phyloP scores from a whole-genome alignment of 2,113 vertebrate genomes.

The Camelus dromedarius region DNA sequence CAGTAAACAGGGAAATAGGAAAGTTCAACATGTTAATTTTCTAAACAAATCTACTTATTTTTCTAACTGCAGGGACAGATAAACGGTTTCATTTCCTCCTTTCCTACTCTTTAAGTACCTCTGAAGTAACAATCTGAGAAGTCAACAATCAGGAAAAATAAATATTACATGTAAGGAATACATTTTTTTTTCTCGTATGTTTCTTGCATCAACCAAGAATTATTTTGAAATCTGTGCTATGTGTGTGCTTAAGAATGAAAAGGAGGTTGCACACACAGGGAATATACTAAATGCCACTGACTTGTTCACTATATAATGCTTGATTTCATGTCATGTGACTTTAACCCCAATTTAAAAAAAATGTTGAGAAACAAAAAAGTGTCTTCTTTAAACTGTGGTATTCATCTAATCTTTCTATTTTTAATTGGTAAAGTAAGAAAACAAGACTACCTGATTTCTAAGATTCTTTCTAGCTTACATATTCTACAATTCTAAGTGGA shows the following conservation, averaged over 20 bases:
- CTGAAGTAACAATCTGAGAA: not conserved
- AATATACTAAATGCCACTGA: not conserved
- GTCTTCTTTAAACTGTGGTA: not conserved
- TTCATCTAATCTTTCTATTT: constrained; percentile 33
- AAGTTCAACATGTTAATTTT: not conserved
- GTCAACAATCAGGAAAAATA: not conserved
- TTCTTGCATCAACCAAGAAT: constrained; percentile 14
- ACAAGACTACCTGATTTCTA: not conserved
- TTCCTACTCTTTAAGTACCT: not conserved
- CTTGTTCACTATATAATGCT: not conserved
- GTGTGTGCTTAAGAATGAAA: not conserved
- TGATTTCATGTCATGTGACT: not conserved
- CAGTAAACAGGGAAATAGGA: not conserved
- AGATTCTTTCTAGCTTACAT: not conserved
- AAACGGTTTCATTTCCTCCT: not conserved
- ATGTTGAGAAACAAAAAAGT: not conserved
- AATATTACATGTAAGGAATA: not conserved
- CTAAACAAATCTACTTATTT: not conserved
- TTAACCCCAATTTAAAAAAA: not conserved
- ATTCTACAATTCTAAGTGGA: not conserved
- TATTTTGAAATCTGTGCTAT: not conserved
- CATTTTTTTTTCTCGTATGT: not conserved
- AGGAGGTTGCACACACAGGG: too few relatives aligned
- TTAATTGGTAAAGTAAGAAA: constrained; percentile 24
- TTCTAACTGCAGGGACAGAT: not conserved